A percentile compares a stretch with the other conserved stretches of the same genome.
phyloP scores from a whole-genome alignment of 2,888 invertebrate genomes.

The Himalopsyche anomala region DNA sequence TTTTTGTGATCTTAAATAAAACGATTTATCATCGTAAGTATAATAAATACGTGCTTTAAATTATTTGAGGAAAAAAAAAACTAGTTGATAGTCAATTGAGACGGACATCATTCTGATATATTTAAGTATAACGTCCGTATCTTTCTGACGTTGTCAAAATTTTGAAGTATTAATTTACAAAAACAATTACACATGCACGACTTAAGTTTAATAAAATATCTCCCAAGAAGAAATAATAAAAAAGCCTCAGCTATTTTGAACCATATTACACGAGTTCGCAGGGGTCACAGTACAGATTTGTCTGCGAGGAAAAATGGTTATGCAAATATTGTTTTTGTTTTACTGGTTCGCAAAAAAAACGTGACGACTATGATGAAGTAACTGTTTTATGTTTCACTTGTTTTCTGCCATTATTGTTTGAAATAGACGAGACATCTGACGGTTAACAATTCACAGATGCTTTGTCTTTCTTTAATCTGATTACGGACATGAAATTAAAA shows the following conservation, averaged over 20 bases:
- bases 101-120: too few relatives aligned
- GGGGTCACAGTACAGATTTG: conserved; percentile 1
- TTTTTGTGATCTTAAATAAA: too few relatives aligned
- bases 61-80: too few relatives aligned
- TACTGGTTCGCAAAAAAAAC: conserved; percentile 30
- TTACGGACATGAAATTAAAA: not conserved
- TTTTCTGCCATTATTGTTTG: conserved; percentile 19
- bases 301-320: not conserved
- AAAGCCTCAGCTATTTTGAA: not conserved
- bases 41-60: too few relatives aligned
- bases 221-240: not conserved
- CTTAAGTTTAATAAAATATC: not conserved
- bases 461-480: not conserved
- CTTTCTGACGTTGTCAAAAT: not conserved
- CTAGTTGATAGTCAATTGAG: too few relatives aligned
- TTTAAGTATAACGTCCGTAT: too few relatives aligned
- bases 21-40: too few relatives aligned
- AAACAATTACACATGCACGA: conserved; percentile 25
- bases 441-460: not conserved
- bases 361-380: not conserved
- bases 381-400: conserved; percentile 4
- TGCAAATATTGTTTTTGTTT: conserved; percentile 14
- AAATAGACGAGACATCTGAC: conserved; percentile 26
- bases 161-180: not conserved
- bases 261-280: conserved; percentile 3